These are phyloP conservation scores for Copsychus sechellarum DNA, from an alignment of 2,113 vertebrate species.

Conservation along the genomic window DNA sequence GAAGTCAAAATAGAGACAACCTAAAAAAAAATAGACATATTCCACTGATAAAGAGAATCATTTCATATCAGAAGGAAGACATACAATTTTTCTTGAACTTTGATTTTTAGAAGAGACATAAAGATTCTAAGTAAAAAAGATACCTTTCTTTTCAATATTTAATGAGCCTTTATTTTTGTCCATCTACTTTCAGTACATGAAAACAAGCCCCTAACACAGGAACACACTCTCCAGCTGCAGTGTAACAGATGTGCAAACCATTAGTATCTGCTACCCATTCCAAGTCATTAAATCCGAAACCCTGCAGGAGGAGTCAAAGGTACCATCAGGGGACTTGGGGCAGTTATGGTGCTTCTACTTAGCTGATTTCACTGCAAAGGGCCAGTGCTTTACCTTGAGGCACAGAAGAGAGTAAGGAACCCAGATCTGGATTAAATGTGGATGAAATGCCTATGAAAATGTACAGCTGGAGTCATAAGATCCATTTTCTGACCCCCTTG, in stretches of 20 bases:
- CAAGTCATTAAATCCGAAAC: conserved; percentile 59
- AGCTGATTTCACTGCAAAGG: conserved; percentile 15
- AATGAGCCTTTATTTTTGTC: conserved; percentile 48
- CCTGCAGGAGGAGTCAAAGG: conserved; percentile 48
- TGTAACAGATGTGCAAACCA: conserved; percentile 66
- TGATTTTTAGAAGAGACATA: neutral
- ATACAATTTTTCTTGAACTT: neutral
- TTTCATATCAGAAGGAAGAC: neutral
- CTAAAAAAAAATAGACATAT: neutral
- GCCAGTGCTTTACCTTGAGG: neutral
- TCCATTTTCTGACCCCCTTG: neutral
- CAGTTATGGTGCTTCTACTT: conserved; percentile 24
- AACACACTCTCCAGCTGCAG: conserved; percentile 44
- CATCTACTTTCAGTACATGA: neutral
- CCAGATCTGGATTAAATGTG: neutral
- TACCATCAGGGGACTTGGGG: conserved; percentile 46
- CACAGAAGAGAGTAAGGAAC: neutral
- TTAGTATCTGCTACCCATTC: conserved; percentile 65
- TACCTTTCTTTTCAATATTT: conserved; percentile 48
- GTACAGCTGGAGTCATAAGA: neutral
- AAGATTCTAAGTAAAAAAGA: neutral
- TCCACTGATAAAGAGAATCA: neutral
- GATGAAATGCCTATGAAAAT: neutral
- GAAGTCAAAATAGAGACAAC: neutral
- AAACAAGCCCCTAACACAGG: neutral